These are phyloP conservation scores for Mystacides longicornis DNA, from an alignment of 2,888 invertebrate species.

Conservation along the genomic window DNA sequence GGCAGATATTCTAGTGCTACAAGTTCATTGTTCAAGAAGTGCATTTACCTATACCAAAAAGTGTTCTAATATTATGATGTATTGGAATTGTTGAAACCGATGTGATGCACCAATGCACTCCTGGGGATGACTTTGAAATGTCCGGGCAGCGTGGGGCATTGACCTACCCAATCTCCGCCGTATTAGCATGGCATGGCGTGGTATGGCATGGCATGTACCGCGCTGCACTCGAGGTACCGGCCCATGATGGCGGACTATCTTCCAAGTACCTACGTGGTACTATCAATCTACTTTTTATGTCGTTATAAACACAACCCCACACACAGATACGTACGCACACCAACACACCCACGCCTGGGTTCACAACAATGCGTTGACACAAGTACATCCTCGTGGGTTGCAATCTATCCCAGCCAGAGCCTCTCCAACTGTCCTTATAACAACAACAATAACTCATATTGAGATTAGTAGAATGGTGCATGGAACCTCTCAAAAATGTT, in stretches of 20 bases:
- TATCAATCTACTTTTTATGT: background rate
- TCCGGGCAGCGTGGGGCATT: slow-evolving; percentile 47
- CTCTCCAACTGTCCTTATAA: background rate
- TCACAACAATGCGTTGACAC: slow-evolving; percentile 28
- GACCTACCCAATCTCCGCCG: slow-evolving; percentile 52
- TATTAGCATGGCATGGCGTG: slow-evolving; percentile 45
- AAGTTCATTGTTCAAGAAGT: no score
- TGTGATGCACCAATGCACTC: slow-evolving; percentile 35
- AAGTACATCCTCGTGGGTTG: slow-evolving; percentile 25
- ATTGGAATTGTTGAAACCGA: no score
- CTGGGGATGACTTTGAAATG: slow-evolving; percentile 38
- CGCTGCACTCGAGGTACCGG: background rate
- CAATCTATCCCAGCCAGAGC: background rate
- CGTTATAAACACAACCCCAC: slow-evolving; percentile 6
- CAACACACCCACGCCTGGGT: slow-evolving; percentile 11
- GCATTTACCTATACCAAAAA: no score
- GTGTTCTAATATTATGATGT: no score
- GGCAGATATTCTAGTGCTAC: no score
- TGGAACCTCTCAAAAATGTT: no score
- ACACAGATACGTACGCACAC: slow-evolving; percentile 11
- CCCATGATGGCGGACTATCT: slow-evolving; percentile 23
- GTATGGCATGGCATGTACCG: background rate
- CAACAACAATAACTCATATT: no score
- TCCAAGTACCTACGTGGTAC: slow-evolving; percentile 3
- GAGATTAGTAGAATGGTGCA: no score